A percentile compares a stretch with the other conserved stretches of the same genome.
Conservation (phyloP, 2,888 invertebrate genomes). For the Flexamia atlantica region DNA sequence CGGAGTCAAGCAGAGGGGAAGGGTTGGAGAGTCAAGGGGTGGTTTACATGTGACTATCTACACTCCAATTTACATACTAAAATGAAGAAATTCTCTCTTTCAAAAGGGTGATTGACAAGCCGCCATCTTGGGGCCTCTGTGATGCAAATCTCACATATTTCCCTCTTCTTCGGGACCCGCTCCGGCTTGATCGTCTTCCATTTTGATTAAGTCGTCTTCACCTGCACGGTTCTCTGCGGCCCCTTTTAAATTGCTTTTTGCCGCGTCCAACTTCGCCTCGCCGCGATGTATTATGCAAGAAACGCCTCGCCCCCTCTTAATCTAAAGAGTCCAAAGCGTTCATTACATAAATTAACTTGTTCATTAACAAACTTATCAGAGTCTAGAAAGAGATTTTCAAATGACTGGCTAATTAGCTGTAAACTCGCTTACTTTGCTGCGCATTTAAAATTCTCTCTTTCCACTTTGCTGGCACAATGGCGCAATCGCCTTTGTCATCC, state of each 20-base stretch:
- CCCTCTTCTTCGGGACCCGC: slow-evolving; percentile 58
- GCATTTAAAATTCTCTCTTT: slow-evolving; percentile 57
- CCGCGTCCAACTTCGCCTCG: slow-evolving; percentile 51
- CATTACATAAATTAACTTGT: slow-evolving; percentile 50
- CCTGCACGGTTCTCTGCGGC: slow-evolving; percentile 16
- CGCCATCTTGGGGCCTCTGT: slow-evolving; percentile 62
- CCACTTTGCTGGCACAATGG: slow-evolving; percentile 32
- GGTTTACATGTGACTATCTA: slow-evolving; percentile 54
- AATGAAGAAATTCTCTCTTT: slow-evolving; percentile 67
- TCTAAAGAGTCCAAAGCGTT: slow-evolving; percentile 53
- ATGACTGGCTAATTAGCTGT: slow-evolving; percentile 56
- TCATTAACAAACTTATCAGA: slow-evolving; percentile 53
- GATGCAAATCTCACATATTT: slow-evolving; percentile 63
- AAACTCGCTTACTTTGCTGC: slow-evolving; percentile 53
- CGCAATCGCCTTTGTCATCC: slow-evolving; percentile 40
- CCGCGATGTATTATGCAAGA: slow-evolving; percentile 20
- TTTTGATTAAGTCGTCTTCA: slow-evolving; percentile 63
- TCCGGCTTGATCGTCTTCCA: slow-evolving; percentile 63
- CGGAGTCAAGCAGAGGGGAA: neutral
- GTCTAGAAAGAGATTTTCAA: slow-evolving; percentile 54
- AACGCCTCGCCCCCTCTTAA: slow-evolving; percentile 2
- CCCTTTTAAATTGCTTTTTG: slow-evolving; percentile 59
- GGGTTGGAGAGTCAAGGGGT: slow-evolving; percentile 37
- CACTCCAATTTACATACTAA: slow-evolving; percentile 67
- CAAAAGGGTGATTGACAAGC: slow-evolving; percentile 62